Evolutionary conservation across 2,113 vertebrate species (phyloP).

Genomic region (Chauna torquata): DNA sequence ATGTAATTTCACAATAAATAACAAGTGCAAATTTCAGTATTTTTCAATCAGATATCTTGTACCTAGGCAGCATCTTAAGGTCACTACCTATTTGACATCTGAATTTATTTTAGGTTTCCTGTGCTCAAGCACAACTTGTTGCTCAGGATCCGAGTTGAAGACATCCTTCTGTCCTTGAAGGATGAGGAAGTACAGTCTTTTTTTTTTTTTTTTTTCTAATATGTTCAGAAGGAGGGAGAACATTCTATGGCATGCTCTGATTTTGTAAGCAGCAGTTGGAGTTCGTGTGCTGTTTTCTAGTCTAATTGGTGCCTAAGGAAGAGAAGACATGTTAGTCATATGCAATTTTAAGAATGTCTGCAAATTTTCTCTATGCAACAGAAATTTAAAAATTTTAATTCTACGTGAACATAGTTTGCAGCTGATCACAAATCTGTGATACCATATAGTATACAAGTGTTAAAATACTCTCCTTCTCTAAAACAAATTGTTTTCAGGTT

Average conservation of each 20-base stretch:
- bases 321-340: background rate
- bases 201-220: too few species aligned
- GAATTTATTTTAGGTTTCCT: background rate
- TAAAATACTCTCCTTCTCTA: background rate
- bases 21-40: background rate
- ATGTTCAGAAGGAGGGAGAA: background rate
- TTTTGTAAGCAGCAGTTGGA: constrained; percentile 21
- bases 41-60: background rate
- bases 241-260: background rate
- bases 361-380: constrained; percentile 27
- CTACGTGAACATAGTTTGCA: background rate
- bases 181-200: background rate
- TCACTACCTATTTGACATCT: background rate
- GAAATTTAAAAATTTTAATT: background rate
- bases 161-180: background rate
- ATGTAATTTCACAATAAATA: background rate
- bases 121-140: background rate
- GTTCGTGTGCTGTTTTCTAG: background rate
- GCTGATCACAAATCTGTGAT: background rate
- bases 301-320: constrained; percentile 6
- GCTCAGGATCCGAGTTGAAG: background rate
- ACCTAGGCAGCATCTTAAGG: background rate
- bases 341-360: background rate
- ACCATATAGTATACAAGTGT: background rate
- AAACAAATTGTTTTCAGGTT: background rate